Evolutionary conservation across 2,113 vertebrate genomes (phyloP).

Genomic region (Tetrax tetrax): DNA sequence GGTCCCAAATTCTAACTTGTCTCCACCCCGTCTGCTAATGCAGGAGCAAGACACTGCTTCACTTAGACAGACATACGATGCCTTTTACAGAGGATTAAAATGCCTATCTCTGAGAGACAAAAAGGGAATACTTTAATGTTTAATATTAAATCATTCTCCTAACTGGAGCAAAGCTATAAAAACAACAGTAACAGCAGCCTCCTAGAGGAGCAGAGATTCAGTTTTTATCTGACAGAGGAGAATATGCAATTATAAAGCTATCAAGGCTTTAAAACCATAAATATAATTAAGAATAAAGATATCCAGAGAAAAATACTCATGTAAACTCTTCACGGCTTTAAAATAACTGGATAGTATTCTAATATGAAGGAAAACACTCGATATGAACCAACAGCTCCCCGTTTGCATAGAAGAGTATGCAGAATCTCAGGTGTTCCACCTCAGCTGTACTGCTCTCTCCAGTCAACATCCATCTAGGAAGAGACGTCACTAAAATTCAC

Average conservation of each 20-base stretch:
- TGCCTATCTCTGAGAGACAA: slow-evolving; percentile 44
- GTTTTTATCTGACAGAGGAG: slow-evolving; percentile 66
- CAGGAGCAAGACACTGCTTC: neutral
- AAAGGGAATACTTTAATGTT: slow-evolving; percentile 66
- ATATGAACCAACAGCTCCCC: neutral
- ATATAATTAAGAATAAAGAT: slow-evolving; percentile 72
- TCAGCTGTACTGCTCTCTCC: neutral
- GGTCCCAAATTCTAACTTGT: neutral
- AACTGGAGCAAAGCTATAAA: slow-evolving; percentile 68
- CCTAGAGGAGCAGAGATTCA: slow-evolving; percentile 64
- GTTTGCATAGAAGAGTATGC: neutral
- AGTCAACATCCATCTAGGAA: neutral
- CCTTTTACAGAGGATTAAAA: slow-evolving; percentile 39
- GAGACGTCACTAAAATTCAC: neutral
- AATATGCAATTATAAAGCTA: slow-evolving; percentile 69
- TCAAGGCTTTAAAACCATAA: slow-evolving; percentile 62
- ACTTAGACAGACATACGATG: neutral
- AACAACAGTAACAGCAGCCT: slow-evolving; percentile 62
- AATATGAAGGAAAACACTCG: neutral
- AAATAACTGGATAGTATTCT: neutral
- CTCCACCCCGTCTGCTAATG: neutral
- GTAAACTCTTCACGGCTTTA: slow-evolving; percentile 10
- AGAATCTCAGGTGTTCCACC: neutral
- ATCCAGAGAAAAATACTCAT: slow-evolving; percentile 37
- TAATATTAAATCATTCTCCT: slow-evolving; percentile 68